These are phyloP conservation scores for Alethe castanea DNA, from an alignment of 2,113 vertebrate species.

Conservation along the genomic window DNA sequence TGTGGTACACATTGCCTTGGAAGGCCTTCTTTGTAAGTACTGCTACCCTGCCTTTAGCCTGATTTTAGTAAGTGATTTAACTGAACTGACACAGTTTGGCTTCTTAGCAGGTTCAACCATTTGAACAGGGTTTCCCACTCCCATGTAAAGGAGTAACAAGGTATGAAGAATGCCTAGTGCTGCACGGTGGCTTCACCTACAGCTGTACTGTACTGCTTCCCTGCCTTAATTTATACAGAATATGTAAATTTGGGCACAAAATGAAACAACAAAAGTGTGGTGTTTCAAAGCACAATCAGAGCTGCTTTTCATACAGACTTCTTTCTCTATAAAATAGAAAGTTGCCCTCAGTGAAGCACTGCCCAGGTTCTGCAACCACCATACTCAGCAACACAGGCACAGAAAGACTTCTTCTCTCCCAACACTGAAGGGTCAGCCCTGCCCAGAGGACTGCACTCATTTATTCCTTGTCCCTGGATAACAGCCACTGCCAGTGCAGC, in stretches of 20 bases:
- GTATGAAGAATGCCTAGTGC: neutral
- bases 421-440: neutral
- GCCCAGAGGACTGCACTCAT: neutral
- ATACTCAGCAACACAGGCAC: fast-evolving
- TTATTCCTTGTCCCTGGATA: neutral
- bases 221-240: neutral
- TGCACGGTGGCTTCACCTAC: neutral
- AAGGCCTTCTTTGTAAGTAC: neutral
- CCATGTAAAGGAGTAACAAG: neutral
- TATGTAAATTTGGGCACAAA: neutral
- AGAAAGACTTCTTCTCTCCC: neutral
- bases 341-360: neutral
- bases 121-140: neutral
- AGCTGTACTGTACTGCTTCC: neutral
- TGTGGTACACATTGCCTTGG: neutral
- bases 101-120: neutral
- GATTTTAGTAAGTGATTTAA: neutral
- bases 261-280: neutral
- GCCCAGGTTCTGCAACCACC: neutral
- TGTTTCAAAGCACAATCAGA: neutral
- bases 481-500: neutral
- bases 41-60: neutral
- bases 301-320: neutral
- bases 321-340: neutral
- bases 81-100: neutral